Evolutionary conservation across 2,888 invertebrate species (phyloP), one percentile per base, ranked within the genome.

Genomic region (Ennomos quercinarius): DNA sequence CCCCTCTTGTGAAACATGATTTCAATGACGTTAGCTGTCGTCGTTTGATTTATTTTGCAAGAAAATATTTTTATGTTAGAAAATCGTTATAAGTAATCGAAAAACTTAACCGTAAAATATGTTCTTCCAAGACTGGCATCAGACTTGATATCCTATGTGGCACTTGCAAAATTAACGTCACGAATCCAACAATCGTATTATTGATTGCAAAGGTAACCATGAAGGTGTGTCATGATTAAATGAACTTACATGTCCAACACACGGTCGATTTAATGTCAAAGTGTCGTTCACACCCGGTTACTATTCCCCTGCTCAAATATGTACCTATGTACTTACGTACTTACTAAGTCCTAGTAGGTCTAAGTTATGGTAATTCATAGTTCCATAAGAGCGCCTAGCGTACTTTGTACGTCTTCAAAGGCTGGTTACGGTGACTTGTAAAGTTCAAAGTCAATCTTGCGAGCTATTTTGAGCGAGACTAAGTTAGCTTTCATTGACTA

Each of bases 1-100:
- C 82, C 78, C 78, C 78, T 80, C 80, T 84, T 81, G 83, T 86
- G 84, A 81, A 38, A 86, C 84, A 87, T 84, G 80, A 82, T 82
- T 84, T 87, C 86, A 84, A 86, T 86, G 86, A 86, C 81, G 77
- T 75, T 62, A 66, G 71, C 76, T 61, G 58, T 62, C 78, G 71
- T 77, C 76, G 76, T 78, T 84, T 85, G 85, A 89, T 90, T 89
- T 86, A 87, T 86, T 83, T 81, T 6, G 27, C 6, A 27, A 27
- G 4, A 27, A 27, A 27, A 27, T 27, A 27, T 27, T 27, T 5
- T 27, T 27, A 27, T 27, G 27, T 27, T 27, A 27, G 2, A 5
- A 27, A 6, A 6, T 6, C 6, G 5, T 5, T 27, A 27, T 27
- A 4, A 27, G 27, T 27, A 4, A 27, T 27, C 27, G 6, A 27